A percentile compares a stretch with the other conserved stretches of the same genome.
Evolutionary conservation across 2,797 vertebrate genomes (phyloP).

Genomic region (Serranus cabrilla): DNA sequence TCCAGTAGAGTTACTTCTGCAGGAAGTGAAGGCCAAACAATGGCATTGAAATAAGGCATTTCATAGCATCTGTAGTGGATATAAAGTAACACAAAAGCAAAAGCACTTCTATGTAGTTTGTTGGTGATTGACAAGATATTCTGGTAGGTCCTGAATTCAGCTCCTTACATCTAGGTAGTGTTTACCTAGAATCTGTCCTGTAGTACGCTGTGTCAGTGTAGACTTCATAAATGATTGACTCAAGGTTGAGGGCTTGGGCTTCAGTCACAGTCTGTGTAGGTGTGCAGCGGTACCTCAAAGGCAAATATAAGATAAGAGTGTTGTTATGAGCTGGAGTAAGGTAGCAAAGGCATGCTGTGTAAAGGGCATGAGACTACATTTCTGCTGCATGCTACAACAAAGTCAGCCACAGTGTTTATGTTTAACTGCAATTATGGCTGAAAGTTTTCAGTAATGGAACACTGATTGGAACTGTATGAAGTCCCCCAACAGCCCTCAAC

Average conservation of each 20-base stretch:
- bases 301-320: constrained; percentile 51
- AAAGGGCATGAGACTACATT: constrained; percentile 20
- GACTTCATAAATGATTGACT: constrained; percentile 68
- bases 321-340: constrained; percentile 31
- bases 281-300: constrained; percentile 43
- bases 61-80: too few species aligned
- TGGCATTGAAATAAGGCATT: too few species aligned
- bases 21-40: too few species aligned
- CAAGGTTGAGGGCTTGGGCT: neutral
- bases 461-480: neutral
- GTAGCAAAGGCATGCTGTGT: constrained; percentile 28
- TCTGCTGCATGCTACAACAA: constrained; percentile 2
- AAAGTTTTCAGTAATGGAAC: neutral
- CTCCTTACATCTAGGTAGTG: neutral
- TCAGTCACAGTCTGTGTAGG: constrained; percentile 16
- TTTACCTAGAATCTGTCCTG: constrained; percentile 38
- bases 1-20: too few species aligned
- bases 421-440: neutral
- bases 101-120: too few species aligned
- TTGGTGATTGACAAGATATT: neutral
- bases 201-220: neutral
- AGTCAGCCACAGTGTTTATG: constrained; percentile 13
- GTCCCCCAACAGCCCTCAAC: neutral
- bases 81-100: too few species aligned
- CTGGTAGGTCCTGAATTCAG: neutral